A percentile compares a stretch with the other conserved stretches of the same genome.
Conservation (phyloP, 2,113 vertebrate species). For the Saimiri boliviensis region DNA sequence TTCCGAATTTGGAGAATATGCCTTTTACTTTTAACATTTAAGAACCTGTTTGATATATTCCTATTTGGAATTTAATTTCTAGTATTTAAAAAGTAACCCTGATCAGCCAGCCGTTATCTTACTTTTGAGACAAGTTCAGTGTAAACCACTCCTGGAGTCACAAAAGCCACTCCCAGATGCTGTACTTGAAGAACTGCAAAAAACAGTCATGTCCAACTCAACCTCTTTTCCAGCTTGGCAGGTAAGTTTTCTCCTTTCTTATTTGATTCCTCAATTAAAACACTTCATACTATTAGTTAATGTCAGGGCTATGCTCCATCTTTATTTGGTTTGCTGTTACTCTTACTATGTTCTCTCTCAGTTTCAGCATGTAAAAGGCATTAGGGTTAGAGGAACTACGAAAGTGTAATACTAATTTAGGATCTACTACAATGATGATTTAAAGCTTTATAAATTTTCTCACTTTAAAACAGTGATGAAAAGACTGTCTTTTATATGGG, state of each 20-base stretch:
- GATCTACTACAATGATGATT: neutral
- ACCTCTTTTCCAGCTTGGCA: constrained; percentile 94
- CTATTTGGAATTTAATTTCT: constrained; percentile 63
- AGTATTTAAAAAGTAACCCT: constrained; percentile 91
- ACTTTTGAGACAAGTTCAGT: constrained; percentile 93
- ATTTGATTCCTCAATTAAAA: neutral
- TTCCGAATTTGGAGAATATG: neutral
- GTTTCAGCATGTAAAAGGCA: neutral
- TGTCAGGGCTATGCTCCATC: neutral
- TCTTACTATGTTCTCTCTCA: neutral
- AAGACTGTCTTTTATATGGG: neutral
- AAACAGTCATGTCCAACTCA: constrained; percentile 89
- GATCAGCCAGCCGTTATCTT: constrained; percentile 90
- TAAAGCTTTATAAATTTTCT: constrained; percentile 25
- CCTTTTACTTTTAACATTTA: constrained; percentile 16
- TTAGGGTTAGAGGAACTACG: neutral
- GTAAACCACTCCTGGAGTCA: constrained; percentile 88
- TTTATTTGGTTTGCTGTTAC: neutral
- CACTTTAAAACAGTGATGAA: constrained; percentile 31
- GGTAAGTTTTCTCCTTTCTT: constrained; percentile 82
- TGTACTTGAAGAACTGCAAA: constrained; percentile 91
- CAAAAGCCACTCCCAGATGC: constrained; percentile 86
- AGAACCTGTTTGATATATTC: constrained; percentile 7
- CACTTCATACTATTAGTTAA: neutral
- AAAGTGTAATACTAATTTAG: constrained; percentile 18